A percentile compares a stretch with the other conserved stretches of the same genome.
phyloP scores from a whole-genome alignment of 1,140 invertebrate species.

The Anagrus nilaparvatae region DNA sequence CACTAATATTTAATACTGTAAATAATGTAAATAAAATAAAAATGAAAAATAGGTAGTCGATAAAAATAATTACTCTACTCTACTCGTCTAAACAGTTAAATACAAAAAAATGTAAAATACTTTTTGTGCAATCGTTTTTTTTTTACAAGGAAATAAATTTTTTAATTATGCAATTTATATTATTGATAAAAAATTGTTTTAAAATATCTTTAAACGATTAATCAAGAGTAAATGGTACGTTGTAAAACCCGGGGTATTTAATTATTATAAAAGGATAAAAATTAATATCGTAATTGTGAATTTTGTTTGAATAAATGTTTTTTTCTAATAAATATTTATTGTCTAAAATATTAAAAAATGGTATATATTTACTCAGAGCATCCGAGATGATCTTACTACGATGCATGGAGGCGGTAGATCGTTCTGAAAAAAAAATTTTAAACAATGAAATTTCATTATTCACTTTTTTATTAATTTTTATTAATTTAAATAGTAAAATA shows the following conservation, averaged over 20 bases:
- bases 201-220: constrained; percentile 6
- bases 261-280: background rate
- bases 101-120: too few relatives aligned
- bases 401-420: constrained; percentile 22
- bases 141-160: too few relatives aligned
- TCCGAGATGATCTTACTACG: constrained; percentile 16
- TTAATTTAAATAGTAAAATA: too few relatives aligned
- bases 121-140: too few relatives aligned
- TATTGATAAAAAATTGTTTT: background rate
- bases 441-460: too few relatives aligned
- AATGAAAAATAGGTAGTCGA: too few relatives aligned
- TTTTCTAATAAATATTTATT: background rate
- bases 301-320: background rate
- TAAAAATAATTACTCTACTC: too few relatives aligned
- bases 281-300: constrained; percentile 8
- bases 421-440: constrained; percentile 23
- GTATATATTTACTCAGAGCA: constrained; percentile 26
- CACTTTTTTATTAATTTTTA: too few relatives aligned
- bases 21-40: too few relatives aligned
- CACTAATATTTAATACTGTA: too few relatives aligned
- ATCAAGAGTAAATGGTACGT: constrained; percentile 1
- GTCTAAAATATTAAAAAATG: constrained; percentile 7
- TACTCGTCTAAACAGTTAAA: too few relatives aligned
- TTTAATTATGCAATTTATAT: too few relatives aligned
- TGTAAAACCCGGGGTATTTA: constrained; percentile 4